Percentiles rank a stretch among this genome's conserved stretches.
Conservation (phyloP, 2,113 vertebrate genomes). For the Prolemur simus region DNA sequence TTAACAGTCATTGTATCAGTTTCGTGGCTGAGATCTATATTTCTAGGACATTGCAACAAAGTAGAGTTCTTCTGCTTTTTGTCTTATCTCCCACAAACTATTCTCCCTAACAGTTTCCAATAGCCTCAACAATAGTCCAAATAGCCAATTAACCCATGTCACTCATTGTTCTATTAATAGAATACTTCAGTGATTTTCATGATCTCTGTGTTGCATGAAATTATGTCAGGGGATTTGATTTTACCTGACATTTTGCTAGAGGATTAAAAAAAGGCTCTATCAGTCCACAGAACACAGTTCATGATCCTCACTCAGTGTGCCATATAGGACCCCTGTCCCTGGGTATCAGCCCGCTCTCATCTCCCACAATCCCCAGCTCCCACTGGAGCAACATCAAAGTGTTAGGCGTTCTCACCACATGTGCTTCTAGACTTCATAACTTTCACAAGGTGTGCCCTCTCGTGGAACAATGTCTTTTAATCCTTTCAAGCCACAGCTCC, state of each 20-base stretch:
- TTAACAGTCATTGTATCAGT: neutral
- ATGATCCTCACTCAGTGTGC: too few relatives aligned
- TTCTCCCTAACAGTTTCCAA: neutral
- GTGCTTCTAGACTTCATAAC: neutral
- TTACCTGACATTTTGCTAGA: neutral
- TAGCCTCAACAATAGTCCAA: too few relatives aligned
- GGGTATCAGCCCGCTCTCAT: neutral
- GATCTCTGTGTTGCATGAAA: neutral
- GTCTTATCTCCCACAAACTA: neutral
- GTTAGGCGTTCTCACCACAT: neutral
- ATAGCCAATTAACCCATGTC: neutral
- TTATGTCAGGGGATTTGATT: neutral
- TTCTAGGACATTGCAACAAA: neutral
- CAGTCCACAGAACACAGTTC: too few relatives aligned
- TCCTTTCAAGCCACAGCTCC: neutral
- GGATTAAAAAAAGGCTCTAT: neutral
- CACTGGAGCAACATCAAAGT: neutral
- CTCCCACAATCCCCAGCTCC: neutral
- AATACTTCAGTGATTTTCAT: neutral
- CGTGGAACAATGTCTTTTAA: neutral
- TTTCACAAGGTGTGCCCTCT: neutral
- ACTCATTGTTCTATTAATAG: neutral
- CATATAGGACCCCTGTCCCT: neutral
- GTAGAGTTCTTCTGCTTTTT: neutral
- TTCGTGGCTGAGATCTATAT: neutral